Evolutionary conservation across 1,140 invertebrate genomes (phyloP).

Genomic region (Bilobella aurantiaca): DNA sequence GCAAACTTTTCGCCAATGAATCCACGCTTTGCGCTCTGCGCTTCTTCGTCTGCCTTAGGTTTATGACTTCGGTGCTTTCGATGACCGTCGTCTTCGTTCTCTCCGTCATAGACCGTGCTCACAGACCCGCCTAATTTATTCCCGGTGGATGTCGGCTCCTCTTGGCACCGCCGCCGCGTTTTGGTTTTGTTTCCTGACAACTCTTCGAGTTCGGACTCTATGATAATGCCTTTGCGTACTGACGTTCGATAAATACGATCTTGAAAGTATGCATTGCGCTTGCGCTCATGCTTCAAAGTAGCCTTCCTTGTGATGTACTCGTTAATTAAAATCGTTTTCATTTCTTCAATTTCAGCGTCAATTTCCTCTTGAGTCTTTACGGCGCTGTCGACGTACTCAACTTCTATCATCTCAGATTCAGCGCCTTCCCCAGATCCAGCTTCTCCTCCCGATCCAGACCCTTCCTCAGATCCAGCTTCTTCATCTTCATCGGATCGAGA

Average conservation of each 20-base stretch:
- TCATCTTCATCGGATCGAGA: too few species aligned
- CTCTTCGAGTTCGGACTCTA: constrained; percentile 4
- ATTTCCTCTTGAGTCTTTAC: background rate
- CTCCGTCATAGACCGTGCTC: background rate
- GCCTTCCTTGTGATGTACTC: constrained; percentile 8
- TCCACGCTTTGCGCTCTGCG: background rate
- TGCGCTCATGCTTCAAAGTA: constrained; percentile 18
- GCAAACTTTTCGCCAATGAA: background rate
- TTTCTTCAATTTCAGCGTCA: background rate
- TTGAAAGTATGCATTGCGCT: constrained; percentile 26
- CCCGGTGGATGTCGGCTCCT: background rate
- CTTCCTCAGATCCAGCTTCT: constrained; percentile 12
- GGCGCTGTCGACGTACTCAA: constrained; percentile 5
- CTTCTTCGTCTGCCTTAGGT: background rate
- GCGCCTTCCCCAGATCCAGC: constrained; percentile 6
- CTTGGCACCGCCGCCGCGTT: background rate
- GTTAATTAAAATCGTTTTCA: constrained; percentile 5
- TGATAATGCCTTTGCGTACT: constrained; percentile 19
- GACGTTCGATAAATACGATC: constrained; percentile 17
- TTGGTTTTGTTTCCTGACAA: constrained; percentile 4
- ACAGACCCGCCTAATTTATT: background rate
- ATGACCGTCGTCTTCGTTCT: background rate
- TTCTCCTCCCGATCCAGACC: constrained; percentile 16
- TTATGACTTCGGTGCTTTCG: background rate
- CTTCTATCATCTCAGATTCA: constrained; percentile 14